Conservation (phyloP, 2,888 invertebrate species). For the Drosophila diplacantha region DNA sequence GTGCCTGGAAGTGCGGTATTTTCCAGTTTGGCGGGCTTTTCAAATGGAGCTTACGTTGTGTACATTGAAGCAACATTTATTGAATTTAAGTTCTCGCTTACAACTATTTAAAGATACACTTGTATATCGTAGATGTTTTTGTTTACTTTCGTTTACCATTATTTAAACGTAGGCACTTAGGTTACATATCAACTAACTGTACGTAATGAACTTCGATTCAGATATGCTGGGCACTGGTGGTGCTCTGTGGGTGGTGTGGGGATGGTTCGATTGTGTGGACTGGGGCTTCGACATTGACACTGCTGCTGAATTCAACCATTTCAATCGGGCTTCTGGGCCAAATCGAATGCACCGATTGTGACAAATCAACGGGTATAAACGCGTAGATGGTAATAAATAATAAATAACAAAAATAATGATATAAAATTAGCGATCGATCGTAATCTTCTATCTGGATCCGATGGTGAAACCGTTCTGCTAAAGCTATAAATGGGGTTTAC, state of each 20-base stretch:
- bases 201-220: constrained; percentile 59
- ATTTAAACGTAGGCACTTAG: constrained; percentile 66
- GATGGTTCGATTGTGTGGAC: constrained; percentile 43
- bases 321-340: constrained; percentile 42
- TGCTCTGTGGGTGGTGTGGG: constrained; percentile 25
- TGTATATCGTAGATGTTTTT: constrained; percentile 41
- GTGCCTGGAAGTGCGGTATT: not conserved
- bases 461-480: constrained; percentile 63
- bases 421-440: constrained; percentile 41
- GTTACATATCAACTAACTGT: constrained; percentile 70
- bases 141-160: constrained; percentile 44
- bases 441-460: constrained; percentile 47
- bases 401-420: constrained; percentile 69
- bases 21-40: constrained; percentile 23
- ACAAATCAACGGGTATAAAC: constrained; percentile 65
- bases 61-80: constrained; percentile 64
- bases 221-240: constrained; percentile 43
- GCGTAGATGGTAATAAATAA: constrained; percentile 64
- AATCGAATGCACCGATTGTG: constrained; percentile 44
- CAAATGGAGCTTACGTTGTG: not conserved
- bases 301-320: constrained; percentile 65
- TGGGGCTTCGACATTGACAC: constrained; percentile 68
- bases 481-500: constrained; percentile 52
- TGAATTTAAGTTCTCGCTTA: constrained; percentile 66
- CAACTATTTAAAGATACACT: constrained; percentile 28